These are phyloP conservation scores for Lagocephalus sceleratus DNA, from an alignment of 2,797 vertebrate species.

Conservation along the genomic window DNA sequence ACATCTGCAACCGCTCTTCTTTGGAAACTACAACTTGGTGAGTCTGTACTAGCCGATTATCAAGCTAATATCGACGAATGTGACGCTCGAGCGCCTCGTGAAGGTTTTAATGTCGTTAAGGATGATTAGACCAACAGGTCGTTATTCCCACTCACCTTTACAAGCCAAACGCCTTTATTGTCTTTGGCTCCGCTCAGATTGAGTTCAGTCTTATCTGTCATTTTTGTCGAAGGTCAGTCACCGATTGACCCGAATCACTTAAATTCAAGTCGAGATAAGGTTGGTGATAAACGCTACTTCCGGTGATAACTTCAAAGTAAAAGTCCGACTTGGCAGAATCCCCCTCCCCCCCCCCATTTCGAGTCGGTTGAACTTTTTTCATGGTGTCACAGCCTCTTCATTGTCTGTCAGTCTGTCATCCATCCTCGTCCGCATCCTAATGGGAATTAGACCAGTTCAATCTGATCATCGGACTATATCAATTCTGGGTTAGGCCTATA, in stretches of 20 bases:
- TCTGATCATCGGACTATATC: too few species aligned
- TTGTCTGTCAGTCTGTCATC: too few species aligned
- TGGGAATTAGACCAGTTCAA: too few species aligned
- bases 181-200: slow-evolving; percentile 69
- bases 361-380: not conserved
- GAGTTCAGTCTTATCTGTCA: slow-evolving; percentile 60
- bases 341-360: too few species aligned
- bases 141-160: slow-evolving; percentile 65
- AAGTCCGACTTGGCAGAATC: not conserved
- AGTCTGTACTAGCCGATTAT: not conserved
- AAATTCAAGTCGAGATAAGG: not conserved
- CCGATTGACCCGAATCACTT: not conserved
- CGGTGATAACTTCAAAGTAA: not conserved
- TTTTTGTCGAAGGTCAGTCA: slow-evolving; percentile 8
- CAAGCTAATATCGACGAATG: not conserved
- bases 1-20: too few species aligned
- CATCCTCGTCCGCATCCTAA: too few species aligned
- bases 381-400: not conserved
- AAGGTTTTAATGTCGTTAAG: too few species aligned
- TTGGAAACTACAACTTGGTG: too few species aligned
- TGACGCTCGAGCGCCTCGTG: too few species aligned
- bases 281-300: not conserved
- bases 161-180: slow-evolving; percentile 71
- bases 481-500: too few species aligned
- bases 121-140: too few species aligned